Conservation (phyloP, 2,113 vertebrate species). For the Gobio gobio region DNA sequence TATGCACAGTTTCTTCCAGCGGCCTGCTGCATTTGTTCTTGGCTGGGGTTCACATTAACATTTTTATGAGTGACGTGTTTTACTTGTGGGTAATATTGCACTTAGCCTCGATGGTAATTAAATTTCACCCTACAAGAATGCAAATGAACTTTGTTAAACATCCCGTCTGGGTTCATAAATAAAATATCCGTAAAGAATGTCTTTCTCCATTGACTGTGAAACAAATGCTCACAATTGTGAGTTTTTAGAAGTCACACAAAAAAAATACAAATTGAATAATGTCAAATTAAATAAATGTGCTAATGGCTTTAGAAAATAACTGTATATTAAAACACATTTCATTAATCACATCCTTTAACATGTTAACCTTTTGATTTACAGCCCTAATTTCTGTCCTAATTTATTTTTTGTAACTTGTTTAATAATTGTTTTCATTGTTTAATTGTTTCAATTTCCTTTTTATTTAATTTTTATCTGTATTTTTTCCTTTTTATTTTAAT, state of each 20-base stretch:
- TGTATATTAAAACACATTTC: too few species aligned
- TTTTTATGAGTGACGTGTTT: background rate
- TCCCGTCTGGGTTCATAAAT: background rate
- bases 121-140: background rate
- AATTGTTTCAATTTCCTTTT: background rate
- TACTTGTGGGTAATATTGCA: background rate
- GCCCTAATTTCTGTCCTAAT: background rate
- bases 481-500: slow-evolving; percentile 25
- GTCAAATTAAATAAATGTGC: background rate
- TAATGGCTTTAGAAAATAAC: background rate
- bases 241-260: too few species aligned
- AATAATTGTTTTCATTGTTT: background rate
- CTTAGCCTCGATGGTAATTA: background rate
- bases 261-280: too few species aligned
- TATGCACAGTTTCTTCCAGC: background rate
- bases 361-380: slow-evolving; percentile 8
- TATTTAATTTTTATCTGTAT: slow-evolving; percentile 31
- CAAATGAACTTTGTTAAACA: background rate
- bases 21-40: background rate
- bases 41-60: background rate
- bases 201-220: background rate
- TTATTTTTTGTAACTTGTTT: background rate
- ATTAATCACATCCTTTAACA: background rate
- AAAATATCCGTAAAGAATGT: background rate
- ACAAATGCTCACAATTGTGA: background rate